phyloP scores from a whole-genome alignment of 2,888 invertebrate species.

The Unio pictorum region DNA sequence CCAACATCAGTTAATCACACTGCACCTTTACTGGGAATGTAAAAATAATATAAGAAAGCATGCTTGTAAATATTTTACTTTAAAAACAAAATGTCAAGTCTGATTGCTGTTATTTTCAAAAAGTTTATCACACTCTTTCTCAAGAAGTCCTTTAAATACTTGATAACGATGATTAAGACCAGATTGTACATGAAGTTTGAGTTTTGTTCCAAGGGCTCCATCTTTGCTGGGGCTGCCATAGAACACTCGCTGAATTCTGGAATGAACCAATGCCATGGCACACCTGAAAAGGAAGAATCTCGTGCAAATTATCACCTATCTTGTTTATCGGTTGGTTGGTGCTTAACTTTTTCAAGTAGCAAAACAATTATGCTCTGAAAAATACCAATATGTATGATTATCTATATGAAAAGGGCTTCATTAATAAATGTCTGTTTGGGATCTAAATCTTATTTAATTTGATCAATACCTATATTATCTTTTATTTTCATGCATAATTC shows the following conservation, averaged over 20 bases:
- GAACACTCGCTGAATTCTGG: conserved; percentile 87
- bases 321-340: not conserved
- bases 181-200: conserved; percentile 83
- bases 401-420: too few species aligned
- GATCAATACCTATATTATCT: too few species aligned
- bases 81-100: too few species aligned
- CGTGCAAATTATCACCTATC: too few species aligned
- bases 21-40: too few species aligned
- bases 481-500: too few species aligned
- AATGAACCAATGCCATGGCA: conserved; percentile 94
- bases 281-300: conserved; percentile 74
- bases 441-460: too few species aligned
- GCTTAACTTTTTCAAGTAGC: not conserved
- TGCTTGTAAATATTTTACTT: too few species aligned
- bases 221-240: conserved; percentile 76
- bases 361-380: not conserved
- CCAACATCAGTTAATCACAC: too few species aligned
- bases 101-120: conserved; percentile 10
- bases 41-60: too few species aligned
- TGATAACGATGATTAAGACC: conserved; percentile 93
- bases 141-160: conserved; percentile 75
- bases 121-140: conserved; percentile 29
- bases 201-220: conserved; percentile 82
- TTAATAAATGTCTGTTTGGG: too few species aligned
- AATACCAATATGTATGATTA: too few species aligned